These are phyloP conservation scores for Pelodiscus sinensis DNA, from an alignment of 2,113 vertebrate species.

Conservation along the genomic window DNA sequence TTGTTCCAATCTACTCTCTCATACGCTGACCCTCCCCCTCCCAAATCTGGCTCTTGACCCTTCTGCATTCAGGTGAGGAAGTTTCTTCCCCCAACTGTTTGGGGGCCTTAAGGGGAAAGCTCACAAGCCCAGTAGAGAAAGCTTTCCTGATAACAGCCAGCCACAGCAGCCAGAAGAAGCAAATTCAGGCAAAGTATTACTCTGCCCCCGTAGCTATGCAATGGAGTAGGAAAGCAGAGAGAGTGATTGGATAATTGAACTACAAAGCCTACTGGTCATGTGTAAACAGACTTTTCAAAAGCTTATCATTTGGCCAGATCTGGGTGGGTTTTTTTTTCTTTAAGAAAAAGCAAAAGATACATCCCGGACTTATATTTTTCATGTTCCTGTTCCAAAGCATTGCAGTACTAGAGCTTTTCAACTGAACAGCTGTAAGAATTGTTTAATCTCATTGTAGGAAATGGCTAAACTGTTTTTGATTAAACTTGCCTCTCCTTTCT, in stretches of 20 bases:
- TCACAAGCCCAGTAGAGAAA: not conserved
- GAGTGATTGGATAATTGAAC: not conserved
- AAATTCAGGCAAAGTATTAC: not conserved
- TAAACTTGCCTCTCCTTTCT: not conserved
- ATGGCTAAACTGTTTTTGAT: not conserved
- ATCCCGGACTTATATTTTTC: not conserved
- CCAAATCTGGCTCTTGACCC: not conserved
- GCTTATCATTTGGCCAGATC: not conserved
- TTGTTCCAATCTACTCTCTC: not conserved
- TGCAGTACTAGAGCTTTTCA: not conserved
- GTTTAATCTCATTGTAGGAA: not conserved
- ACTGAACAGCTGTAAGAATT: not conserved
- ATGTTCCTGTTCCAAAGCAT: not conserved
- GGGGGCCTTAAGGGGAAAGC: not conserved
- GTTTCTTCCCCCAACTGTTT: not conserved
- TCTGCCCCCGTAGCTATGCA: not conserved
- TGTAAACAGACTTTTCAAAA: not conserved
- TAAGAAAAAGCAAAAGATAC: not conserved
- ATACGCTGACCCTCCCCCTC: not conserved
- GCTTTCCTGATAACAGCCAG: not conserved
- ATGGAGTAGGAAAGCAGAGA: not conserved
- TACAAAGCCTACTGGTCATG: not conserved
- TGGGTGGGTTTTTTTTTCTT: not conserved
- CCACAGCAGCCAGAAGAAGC: not conserved
- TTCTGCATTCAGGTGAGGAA: not conserved